Conservation (phyloP, 2,797 vertebrate species). For the Apogon hyalosoma region DNA sequence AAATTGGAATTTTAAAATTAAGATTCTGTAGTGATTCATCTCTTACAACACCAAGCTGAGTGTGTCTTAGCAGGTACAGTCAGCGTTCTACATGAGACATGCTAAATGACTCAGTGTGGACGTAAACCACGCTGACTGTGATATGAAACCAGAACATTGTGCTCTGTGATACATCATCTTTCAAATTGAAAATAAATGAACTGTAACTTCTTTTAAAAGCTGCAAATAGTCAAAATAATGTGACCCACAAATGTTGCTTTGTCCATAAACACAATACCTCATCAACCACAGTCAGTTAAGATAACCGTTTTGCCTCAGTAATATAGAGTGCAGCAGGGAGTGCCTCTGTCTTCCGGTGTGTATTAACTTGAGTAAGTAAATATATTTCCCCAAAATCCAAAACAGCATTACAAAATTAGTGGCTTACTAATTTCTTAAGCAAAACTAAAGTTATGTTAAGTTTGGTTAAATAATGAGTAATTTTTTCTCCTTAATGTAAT, state of each 20-base stretch:
- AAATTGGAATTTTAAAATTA: not conserved
- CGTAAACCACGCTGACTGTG: conserved; percentile 24
- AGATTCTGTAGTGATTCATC: conserved; percentile 38
- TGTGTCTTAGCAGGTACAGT: conserved; percentile 17
- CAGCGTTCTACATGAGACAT: conserved; percentile 9
- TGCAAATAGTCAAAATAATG: conserved; percentile 11
- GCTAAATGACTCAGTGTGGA: conserved; percentile 51
- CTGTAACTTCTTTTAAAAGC: conserved; percentile 26
- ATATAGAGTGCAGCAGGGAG: not conserved
- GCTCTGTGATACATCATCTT: conserved; percentile 33
- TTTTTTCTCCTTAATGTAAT: not conserved
- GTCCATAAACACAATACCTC: not conserved
- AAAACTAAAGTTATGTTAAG: not conserved
- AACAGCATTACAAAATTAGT: not conserved
- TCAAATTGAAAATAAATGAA: conserved; percentile 32
- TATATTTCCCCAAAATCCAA: not conserved
- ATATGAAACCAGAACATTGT: conserved; percentile 26
- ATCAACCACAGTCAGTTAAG: not conserved
- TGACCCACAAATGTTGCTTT: conserved; percentile 8
- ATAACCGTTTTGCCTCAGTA: not conserved
- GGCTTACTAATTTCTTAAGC: not conserved
- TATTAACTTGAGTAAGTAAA: not conserved
- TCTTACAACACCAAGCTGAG: conserved; percentile 13
- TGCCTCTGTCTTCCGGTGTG: not conserved
- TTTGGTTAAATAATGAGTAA: too few relatives aligned